These are phyloP conservation scores for Acanthosepion pharaonis DNA, from an alignment of 2,888 invertebrate genomes.

Conservation along the genomic window DNA sequence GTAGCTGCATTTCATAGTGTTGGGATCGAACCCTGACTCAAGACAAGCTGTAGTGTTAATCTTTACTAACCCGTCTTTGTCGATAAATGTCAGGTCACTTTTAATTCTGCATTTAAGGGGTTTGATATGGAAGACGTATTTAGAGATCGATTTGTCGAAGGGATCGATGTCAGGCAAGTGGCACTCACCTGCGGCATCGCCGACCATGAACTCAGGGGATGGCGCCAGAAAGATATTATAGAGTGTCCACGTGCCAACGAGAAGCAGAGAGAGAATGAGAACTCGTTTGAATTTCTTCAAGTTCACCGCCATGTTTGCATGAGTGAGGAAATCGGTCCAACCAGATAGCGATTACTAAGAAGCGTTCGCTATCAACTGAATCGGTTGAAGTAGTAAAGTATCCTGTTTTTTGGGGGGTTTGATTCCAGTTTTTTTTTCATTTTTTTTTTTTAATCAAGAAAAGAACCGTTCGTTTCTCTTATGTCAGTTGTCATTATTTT, in stretches of 20 bases:
- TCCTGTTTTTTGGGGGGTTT: not conserved
- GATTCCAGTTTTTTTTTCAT: not conserved
- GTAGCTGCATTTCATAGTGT: conserved; percentile 50
- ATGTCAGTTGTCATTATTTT: too few species aligned
- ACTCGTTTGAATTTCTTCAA: not conserved
- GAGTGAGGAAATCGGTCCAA: not conserved
- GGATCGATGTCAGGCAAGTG: conserved; percentile 35
- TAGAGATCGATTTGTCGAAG: conserved; percentile 36
- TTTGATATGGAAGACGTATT: conserved; percentile 41
- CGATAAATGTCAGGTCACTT: conserved; percentile 1
- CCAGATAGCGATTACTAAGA: not conserved
- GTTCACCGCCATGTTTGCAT: not conserved
- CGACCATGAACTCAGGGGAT: not conserved
- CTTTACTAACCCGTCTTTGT: not conserved
- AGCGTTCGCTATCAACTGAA: not conserved
- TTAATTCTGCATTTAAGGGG: conserved; percentile 21
- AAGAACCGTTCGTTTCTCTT: too few species aligned
- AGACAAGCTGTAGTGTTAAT: conserved; percentile 20
- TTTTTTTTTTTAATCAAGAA: too few species aligned
- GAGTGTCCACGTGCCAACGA: not conserved
- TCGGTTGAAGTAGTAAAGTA: not conserved
- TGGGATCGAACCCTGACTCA: not conserved
- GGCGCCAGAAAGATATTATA: not conserved
- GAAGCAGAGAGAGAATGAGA: not conserved
- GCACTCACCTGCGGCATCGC: not conserved